These are phyloP conservation scores for Odontothrips loti DNA, from an alignment of 2,888 invertebrate genomes.

Conservation along the genomic window DNA sequence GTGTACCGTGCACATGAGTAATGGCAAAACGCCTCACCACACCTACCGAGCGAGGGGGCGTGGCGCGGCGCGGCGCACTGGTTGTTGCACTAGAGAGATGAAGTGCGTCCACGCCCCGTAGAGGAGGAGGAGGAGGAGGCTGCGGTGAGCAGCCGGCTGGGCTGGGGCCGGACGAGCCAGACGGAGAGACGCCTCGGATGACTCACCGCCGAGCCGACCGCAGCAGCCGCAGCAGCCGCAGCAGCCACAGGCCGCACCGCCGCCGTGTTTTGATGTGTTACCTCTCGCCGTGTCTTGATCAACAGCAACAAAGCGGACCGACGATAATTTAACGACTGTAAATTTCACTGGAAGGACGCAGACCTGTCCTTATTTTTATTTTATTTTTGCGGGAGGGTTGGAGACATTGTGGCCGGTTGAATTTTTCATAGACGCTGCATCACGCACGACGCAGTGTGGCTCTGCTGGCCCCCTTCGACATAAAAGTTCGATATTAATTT, in stretches of 20 bases:
- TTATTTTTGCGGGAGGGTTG: too few species aligned
- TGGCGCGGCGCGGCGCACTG: background rate
- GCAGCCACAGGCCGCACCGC: background rate
- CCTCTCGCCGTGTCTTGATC: background rate
- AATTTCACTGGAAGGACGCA: too few species aligned
- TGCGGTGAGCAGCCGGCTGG: background rate
- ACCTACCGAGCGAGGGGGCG: background rate
- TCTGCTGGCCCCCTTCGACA: too few species aligned
- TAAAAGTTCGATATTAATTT: background rate
- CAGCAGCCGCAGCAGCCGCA: background rate
- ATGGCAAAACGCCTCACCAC: background rate
- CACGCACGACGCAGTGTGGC: too few species aligned
- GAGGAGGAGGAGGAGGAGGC: too few species aligned
- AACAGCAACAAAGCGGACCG: background rate
- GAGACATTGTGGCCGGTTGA: too few species aligned
- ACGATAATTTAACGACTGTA: too few species aligned
- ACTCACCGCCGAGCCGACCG: background rate
- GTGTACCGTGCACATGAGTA: background rate
- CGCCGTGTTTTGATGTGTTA: slow-evolving; percentile 13
- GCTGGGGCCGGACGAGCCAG: background rate
- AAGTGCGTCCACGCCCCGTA: slow-evolving; percentile 12
- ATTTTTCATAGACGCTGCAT: too few species aligned
- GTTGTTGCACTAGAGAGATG: slow-evolving; percentile 9
- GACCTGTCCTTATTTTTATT: too few species aligned
- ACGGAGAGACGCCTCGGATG: slow-evolving; percentile 4